Evolutionary conservation across 92 coral and sea anemone species (phyloP).

Genomic region (Phenganax subtilis): DNA sequence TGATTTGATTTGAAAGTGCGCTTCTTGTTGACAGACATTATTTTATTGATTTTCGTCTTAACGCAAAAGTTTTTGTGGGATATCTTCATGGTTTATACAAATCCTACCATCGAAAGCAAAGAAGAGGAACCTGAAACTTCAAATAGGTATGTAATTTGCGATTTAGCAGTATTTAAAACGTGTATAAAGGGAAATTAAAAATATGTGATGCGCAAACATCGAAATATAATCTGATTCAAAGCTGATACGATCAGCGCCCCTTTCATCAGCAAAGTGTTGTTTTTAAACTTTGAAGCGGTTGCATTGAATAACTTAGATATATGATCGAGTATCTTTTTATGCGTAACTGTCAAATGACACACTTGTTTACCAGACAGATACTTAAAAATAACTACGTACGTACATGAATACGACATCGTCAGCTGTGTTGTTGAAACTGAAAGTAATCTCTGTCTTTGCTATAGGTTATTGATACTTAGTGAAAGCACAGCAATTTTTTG

Average conservation of each 20-base stretch:
- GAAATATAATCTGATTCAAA: neutral
- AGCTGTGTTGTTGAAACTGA: too few relatives aligned
- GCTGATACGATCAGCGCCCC: neutral
- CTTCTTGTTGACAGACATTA: conserved; percentile 8
- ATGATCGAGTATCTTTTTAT: neutral
- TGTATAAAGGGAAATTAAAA: neutral
- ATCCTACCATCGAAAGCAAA: conserved; percentile 5
- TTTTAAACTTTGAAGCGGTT: neutral
- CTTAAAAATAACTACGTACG: neutral
- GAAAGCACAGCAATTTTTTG: too few relatives aligned
- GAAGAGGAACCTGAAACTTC: conserved; percentile 15
- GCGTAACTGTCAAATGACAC: neutral
- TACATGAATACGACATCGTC: too few relatives aligned
- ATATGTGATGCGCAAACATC: conserved; percentile 7
- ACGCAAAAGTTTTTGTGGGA: neutral
- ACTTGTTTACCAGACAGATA: neutral
- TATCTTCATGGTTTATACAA: neutral
- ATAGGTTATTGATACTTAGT: too few relatives aligned
- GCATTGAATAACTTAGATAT: neutral
- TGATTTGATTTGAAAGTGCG: neutral
- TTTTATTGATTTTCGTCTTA: neutral
- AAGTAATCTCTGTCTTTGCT: too few relatives aligned
- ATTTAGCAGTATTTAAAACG: neutral
- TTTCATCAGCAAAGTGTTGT: neutral
- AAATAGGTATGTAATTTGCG: conserved; percentile 17